Evolutionary conservation across 2,797 vertebrate species (phyloP), one percentile per base, ranked within the genome.

Genomic region (Lepilemur septentrionalis): DNA sequence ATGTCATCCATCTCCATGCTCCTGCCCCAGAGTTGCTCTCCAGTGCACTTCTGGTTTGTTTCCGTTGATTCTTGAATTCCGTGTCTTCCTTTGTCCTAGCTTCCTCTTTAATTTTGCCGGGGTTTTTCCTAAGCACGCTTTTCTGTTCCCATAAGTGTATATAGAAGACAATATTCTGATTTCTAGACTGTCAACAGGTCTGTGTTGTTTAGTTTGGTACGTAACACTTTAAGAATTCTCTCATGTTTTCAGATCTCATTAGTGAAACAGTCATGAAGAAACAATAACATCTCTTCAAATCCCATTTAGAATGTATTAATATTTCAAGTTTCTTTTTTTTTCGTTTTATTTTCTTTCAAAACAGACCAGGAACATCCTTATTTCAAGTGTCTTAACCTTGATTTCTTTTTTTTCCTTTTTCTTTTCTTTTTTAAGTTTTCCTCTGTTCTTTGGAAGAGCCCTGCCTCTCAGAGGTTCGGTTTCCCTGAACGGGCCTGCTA

Each of bases 401-500:
- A 25, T 55, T 61, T 50, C 25, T 80, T 32, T 17, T 32, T 22
- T 12, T 12, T 48, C 12, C 2, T 2, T 48, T 48, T 12, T 48
- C 13, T 48, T 13, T 48, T 48, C 13, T 55, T 38, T 75, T 57
- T 59, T 28, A 23, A 38, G 15, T 28, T 79, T 92, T 38, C 11
- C 61, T 75, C 48, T 25, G 14, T 89, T 48, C 46, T 72, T 59
- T 59, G 35, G 75, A 86, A 38, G 5, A 28, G 6, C 22, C 52
- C 46, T 38, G 15, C 35, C 52, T 79, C 46, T 15, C 12, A 57
- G 52, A 83, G 25, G 46, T 12, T 2, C 13, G 6, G 0, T 18
- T 78, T 43, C 18, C 43, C 38, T 3, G 20, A 23, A 8, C 3
- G 2, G 32, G 25, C 30, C 9, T 0, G 15, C 15, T 5, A n/a